phyloP scores from a whole-genome alignment of 2,888 invertebrate species.

The Nephrotoma appendiculata region DNA sequence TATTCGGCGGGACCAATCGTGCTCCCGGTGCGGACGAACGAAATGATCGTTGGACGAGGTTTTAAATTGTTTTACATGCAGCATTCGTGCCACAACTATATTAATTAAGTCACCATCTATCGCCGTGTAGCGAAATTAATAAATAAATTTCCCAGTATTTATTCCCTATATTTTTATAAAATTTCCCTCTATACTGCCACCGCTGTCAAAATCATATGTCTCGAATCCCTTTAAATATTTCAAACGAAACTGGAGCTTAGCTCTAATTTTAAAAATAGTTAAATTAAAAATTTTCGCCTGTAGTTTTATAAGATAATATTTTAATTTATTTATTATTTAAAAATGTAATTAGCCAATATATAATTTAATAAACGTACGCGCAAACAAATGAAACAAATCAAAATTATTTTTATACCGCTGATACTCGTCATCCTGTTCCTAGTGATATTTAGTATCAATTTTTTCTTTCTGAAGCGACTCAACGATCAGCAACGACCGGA shows the following conservation, averaged over 20 bases:
- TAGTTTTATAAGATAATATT: not conserved
- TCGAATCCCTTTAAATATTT: conserved; percentile 7
- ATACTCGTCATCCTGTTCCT: conserved; percentile 12
- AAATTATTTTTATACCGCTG: conserved; percentile 4
- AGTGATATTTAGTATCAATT: conserved; percentile 20
- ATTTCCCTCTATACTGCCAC: not conserved
- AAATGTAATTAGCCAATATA: not conserved
- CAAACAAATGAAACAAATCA: not conserved
- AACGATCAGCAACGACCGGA: conserved; percentile 19
- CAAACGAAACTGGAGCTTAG: not conserved
- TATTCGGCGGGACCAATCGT: conserved; percentile 53
- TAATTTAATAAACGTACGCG: not conserved
- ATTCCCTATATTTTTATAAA: not conserved
- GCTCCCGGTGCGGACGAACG: conserved; percentile 51
- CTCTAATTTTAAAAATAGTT: not conserved
- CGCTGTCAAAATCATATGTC: not conserved
- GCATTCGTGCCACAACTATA: conserved; percentile 38
- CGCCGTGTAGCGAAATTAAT: not conserved
- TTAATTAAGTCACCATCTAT: not conserved
- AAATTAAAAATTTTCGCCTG: not conserved
- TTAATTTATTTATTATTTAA: not conserved
- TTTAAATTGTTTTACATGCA: conserved; percentile 56
- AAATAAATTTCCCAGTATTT: not conserved
- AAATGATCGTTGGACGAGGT: conserved; percentile 48
- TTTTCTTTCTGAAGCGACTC: conserved; percentile 32